Conservation (phyloP, 2,113 vertebrate species). For the Lichenostomus cassidix region DNA sequence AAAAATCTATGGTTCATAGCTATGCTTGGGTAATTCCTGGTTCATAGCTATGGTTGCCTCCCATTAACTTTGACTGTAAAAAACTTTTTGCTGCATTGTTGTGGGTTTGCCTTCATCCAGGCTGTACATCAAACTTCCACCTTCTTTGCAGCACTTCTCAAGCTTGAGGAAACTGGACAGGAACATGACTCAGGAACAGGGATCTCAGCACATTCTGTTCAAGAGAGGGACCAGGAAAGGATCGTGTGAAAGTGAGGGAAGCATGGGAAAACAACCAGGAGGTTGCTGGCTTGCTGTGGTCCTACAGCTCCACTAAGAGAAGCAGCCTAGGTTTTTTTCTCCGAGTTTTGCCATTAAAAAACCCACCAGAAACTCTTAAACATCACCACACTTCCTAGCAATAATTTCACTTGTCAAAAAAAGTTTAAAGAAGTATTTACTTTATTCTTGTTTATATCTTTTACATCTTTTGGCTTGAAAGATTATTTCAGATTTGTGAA, state of each 20-base stretch:
- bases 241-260: not conserved
- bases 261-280: not conserved
- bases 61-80: not conserved
- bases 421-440: not conserved
- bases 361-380: fast-evolving
- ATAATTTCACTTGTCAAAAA: not conserved
- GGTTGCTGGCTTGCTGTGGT: not conserved
- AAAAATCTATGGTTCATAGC: not conserved
- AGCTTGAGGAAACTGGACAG: not conserved
- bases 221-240: not conserved
- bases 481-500: not conserved
- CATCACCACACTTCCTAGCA: not conserved
- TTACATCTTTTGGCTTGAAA: not conserved
- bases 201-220: not conserved
- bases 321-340: not conserved
- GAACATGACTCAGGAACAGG: not conserved
- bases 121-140: not conserved
- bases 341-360: not conserved
- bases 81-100: not conserved
- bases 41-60: not conserved
- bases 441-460: not conserved
- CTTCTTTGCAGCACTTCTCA: not conserved
- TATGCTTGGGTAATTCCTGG: not conserved
- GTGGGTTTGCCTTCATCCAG: not conserved
- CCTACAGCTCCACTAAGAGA: not conserved